Evolutionary conservation across 2,797 vertebrate genomes (phyloP).

Genomic region (Parauchenoglanis punctatus): DNA sequence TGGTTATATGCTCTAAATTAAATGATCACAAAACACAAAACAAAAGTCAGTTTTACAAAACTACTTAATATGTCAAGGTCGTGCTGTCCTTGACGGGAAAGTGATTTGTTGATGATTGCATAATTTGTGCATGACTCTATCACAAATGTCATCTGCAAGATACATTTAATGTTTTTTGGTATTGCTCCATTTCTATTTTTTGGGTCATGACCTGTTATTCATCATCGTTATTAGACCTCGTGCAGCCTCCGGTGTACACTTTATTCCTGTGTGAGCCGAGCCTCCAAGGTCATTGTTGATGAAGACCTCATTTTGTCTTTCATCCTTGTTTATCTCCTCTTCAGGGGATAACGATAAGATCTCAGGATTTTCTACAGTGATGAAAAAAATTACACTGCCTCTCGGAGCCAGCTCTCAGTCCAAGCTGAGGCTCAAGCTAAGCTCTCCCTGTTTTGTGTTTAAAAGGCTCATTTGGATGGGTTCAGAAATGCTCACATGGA

Average conservation of each 20-base stretch:
- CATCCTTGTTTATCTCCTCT: neutral
- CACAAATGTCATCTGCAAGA: neutral
- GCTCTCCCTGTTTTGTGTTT: neutral
- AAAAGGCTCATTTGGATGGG: neutral
- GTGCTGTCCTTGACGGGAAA: neutral
- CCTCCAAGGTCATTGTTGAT: neutral
- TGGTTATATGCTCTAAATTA: neutral
- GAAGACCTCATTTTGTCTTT: slow-evolving; percentile 5
- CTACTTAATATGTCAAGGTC: neutral
- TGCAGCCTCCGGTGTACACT: neutral
- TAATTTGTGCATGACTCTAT: neutral
- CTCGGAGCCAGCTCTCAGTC: neutral
- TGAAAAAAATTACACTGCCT: neutral
- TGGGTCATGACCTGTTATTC: neutral
- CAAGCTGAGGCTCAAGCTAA: neutral
- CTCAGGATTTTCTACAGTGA: neutral
- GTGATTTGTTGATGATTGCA: neutral
- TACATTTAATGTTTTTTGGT: neutral
- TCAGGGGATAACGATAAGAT: slow-evolving; percentile 7
- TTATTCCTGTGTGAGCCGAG: neutral
- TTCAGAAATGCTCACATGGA: neutral
- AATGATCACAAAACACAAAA: neutral
- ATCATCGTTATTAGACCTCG: neutral
- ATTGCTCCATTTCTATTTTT: neutral
- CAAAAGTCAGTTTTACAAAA: neutral